Conservation (phyloP, 2,797 vertebrate species). For the Clarias platycephalus region DNA sequence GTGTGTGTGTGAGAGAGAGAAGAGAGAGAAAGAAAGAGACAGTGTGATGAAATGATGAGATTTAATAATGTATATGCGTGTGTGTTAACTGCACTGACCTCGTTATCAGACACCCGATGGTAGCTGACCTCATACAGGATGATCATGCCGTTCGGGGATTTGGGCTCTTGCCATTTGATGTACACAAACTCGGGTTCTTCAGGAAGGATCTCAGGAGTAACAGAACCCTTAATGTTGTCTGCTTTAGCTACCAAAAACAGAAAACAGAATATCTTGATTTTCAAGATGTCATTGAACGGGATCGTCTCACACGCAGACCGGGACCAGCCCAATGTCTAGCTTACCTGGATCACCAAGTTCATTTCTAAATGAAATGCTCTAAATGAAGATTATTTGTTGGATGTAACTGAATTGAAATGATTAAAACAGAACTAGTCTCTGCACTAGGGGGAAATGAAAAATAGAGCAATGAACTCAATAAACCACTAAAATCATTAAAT, state of each 20-base stretch:
- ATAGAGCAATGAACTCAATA: neutral
- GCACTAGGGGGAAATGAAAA: neutral
- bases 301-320: neutral
- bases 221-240: conserved; percentile 82
- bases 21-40: neutral
- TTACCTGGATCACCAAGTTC: neutral
- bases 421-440: neutral
- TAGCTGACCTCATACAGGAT: conserved; percentile 95
- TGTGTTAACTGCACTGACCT: conserved; percentile 74
- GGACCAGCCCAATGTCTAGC: neutral
- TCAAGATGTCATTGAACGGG: neutral
- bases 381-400: neutral
- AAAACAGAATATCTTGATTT: neutral
- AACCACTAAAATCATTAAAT: neutral
- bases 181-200: conserved; percentile 79
- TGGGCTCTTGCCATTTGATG: conserved; percentile 87
- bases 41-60: neutral
- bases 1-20: neutral
- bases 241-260: conserved; percentile 80
- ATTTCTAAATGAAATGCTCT: neutral
- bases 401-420: neutral
- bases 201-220: conserved; percentile 81
- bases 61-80: neutral
- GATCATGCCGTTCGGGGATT: conserved; percentile 89
- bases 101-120: conserved; percentile 81